Conservation (phyloP, 2,113 vertebrate species). For the Opisthocomus hoazin region DNA sequence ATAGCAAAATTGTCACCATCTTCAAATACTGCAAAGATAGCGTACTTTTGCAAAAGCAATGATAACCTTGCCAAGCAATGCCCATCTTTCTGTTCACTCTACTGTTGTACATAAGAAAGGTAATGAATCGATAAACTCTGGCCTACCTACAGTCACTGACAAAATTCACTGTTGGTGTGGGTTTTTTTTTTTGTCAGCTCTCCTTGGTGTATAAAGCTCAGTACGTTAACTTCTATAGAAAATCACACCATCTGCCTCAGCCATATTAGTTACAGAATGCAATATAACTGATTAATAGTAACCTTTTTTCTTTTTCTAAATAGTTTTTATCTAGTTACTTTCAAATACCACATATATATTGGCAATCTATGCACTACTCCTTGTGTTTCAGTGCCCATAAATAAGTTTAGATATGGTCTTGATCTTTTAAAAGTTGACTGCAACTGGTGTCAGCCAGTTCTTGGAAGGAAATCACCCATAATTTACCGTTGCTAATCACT, state of each 20-base stretch:
- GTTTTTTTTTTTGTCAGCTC: neutral
- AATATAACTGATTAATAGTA: neutral
- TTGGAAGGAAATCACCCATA: neutral
- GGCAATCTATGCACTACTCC: neutral
- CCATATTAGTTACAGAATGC: neutral
- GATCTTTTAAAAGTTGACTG: neutral
- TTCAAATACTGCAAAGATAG: neutral
- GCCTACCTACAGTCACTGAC: neutral
- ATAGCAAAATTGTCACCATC: neutral
- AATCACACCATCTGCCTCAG: neutral
- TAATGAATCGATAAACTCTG: neutral
- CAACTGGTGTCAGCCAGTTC: neutral
- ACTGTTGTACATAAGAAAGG: neutral
- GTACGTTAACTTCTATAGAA: neutral
- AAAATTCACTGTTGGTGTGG: neutral
- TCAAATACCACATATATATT: neutral
- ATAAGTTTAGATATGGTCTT: neutral
- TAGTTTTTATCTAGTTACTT: neutral
- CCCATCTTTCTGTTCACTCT: neutral
- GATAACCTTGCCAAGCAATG: neutral
- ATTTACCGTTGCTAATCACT: slow-evolving; percentile 46
- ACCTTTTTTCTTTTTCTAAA: neutral
- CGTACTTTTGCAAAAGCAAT: neutral
- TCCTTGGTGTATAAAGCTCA: neutral
- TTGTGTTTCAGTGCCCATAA: neutral